A percentile compares a stretch with the other conserved stretches of the same genome.
Conservation (phyloP, 2,113 vertebrate species). For the Pelodiscus sinensis region DNA sequence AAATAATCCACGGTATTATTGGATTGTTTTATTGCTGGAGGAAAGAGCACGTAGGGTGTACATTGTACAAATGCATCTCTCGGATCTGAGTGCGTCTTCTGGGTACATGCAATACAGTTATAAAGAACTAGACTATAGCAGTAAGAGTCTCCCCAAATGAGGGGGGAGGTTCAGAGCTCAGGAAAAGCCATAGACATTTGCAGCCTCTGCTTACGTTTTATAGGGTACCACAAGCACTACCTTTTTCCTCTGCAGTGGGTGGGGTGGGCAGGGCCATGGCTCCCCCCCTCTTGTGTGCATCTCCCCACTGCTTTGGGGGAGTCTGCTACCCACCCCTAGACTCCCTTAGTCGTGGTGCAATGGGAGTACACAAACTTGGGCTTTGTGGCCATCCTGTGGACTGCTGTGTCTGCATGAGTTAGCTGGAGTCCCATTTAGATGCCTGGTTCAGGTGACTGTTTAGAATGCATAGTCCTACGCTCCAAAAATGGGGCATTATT, state of each 20-base stretch:
- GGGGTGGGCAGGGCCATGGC: not conserved
- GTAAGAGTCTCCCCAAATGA: not conserved
- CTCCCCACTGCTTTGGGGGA: not conserved
- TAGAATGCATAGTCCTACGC: not conserved
- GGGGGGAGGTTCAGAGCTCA: not conserved
- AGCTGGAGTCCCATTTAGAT: not conserved
- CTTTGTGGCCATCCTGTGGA: not conserved
- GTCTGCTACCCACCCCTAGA: not conserved
- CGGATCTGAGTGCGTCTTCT: not conserved
- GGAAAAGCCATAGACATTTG: rapidly evolving
- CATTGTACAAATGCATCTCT: rapidly evolving
- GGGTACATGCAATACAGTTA: not conserved
- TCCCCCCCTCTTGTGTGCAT: not conserved
- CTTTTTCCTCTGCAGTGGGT: not conserved
- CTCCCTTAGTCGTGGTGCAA: not conserved
- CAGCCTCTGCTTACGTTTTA: not conserved
- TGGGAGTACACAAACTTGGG: not conserved
- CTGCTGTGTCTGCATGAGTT: not conserved
- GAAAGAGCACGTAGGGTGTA: not conserved
- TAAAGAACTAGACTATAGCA: rapidly evolving
- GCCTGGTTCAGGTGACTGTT: not conserved
- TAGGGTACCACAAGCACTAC: not conserved
- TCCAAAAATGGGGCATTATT: not conserved
- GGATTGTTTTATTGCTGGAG: not conserved
- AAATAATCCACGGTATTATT: not conserved